Evolutionary conservation across 2,113 vertebrate species (phyloP).

Genomic region (Pionites leucogaster): DNA sequence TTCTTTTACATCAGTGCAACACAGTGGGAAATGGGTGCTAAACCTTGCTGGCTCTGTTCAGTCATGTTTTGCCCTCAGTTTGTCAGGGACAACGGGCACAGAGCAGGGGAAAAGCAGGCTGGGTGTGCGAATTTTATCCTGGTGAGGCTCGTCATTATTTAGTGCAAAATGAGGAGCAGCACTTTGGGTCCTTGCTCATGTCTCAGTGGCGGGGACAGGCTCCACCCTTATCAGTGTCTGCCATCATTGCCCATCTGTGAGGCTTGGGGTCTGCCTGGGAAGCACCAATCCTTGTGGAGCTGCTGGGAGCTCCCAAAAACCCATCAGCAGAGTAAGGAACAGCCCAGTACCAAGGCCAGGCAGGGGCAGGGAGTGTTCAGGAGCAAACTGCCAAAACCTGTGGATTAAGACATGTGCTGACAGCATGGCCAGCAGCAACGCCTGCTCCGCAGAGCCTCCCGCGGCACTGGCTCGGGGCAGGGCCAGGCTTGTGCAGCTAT

Average conservation of each 20-base stretch:
- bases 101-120: not conserved
- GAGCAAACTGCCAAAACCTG: constrained; percentile 4
- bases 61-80: not conserved
- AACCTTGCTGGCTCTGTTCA: not conserved
- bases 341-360: not conserved
- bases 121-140: not conserved
- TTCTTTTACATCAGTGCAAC: not conserved
- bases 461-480: not conserved
- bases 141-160: not conserved
- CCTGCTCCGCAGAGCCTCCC: not conserved
- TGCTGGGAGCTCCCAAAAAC: not conserved
- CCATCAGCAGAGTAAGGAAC: not conserved
- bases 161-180: not conserved
- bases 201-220: not conserved
- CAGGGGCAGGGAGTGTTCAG: not conserved
- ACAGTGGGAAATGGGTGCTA: not conserved
- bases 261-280: not conserved
- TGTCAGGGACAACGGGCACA: not conserved
- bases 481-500: constrained; percentile 31
- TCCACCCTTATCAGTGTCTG: not conserved
- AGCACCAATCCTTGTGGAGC: fast-evolving
- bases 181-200: not conserved
- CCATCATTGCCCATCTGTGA: fast-evolving
- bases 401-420: constrained; percentile 29
- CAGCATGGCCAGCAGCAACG: not conserved